Percentiles rank a stretch among this genome's conserved stretches.
These are phyloP conservation scores for Echinarachnius parma DNA, from an alignment of 53 echinoderm and acorn worm species.

Conservation along the genomic window DNA sequence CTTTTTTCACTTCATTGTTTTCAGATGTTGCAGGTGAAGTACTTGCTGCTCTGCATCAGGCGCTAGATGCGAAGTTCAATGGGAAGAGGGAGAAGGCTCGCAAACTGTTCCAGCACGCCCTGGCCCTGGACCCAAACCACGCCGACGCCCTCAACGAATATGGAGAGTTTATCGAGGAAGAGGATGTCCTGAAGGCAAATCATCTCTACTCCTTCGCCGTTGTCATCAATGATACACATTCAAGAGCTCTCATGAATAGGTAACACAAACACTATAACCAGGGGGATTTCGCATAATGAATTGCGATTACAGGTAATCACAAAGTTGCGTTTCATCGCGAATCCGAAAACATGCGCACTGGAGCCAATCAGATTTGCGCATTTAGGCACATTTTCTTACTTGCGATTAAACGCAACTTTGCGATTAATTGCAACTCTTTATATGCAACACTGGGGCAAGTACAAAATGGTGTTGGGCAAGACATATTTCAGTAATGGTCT, in stretches of 20 bases:
- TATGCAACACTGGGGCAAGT: too few species aligned
- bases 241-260: conserved; percentile 67
- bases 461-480: too few species aligned
- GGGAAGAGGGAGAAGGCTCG: conserved; percentile 89
- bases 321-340: too few species aligned
- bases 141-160: conserved; percentile 87
- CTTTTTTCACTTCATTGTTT: too few species aligned
- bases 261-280: background rate
- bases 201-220: conserved; percentile 90
- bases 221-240: conserved; percentile 65
- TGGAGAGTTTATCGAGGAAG: conserved; percentile 83
- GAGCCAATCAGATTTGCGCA: too few species aligned
- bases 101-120: conserved; percentile 91
- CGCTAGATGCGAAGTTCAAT: conserved; percentile 62
- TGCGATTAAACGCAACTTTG: too few species aligned
- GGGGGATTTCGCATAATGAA: too few species aligned
- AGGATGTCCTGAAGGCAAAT: conserved; percentile 80
- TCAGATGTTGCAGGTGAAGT: conserved; percentile 80
- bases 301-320: too few species aligned
- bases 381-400: too few species aligned
- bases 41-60: conserved; percentile 78
- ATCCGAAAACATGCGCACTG: too few species aligned
- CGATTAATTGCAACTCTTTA: too few species aligned
- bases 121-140: conserved; percentile 86
- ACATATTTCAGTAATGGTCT: too few species aligned